A percentile compares a stretch with the other conserved stretches of the same genome.
These are phyloP conservation scores for Aspidiotus rigidus DNA, from an alignment of 2,888 invertebrate genomes.

Conservation along the genomic window DNA sequence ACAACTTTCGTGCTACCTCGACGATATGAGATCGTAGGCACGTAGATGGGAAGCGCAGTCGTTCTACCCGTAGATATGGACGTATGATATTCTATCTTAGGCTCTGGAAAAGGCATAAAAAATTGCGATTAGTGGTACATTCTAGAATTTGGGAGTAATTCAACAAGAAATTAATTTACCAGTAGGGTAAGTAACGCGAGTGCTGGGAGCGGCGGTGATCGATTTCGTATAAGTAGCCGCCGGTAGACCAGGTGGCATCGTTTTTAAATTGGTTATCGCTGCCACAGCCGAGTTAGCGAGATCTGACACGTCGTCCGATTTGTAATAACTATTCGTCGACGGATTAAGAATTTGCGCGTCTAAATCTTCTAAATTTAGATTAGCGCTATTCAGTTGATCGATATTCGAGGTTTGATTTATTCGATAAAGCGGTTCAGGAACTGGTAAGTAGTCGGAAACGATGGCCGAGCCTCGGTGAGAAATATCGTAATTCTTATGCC, in stretches of 20 bases:
- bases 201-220: neutral
- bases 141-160: neutral
- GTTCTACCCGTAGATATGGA: neutral
- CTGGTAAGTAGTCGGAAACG: conserved; percentile 20
- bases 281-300: conserved; percentile 41
- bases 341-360: conserved; percentile 13
- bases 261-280: conserved; percentile 40
- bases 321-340: conserved; percentile 1
- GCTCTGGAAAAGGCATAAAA: neutral
- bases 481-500: conserved; percentile 12
- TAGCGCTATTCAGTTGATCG: neutral
- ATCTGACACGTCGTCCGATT: conserved; percentile 26
- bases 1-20: neutral
- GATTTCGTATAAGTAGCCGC: conserved; percentile 35
- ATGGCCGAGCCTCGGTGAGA: conserved; percentile 7
- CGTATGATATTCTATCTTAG: neutral
- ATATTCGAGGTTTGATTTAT: neutral
- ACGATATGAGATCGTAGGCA: conserved; percentile 3
- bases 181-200: neutral
- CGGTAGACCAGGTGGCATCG: conserved; percentile 36
- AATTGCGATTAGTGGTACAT: too few species aligned
- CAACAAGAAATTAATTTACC: neutral
- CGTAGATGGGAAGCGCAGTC: neutral
- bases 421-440: conserved; percentile 11
- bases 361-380: conserved; percentile 14